Percentiles rank a stretch among this genome's conserved stretches.
These are phyloP conservation scores for Hydrotaea diabolus DNA, from an alignment of 2,888 invertebrate species.

Conservation along the genomic window DNA sequence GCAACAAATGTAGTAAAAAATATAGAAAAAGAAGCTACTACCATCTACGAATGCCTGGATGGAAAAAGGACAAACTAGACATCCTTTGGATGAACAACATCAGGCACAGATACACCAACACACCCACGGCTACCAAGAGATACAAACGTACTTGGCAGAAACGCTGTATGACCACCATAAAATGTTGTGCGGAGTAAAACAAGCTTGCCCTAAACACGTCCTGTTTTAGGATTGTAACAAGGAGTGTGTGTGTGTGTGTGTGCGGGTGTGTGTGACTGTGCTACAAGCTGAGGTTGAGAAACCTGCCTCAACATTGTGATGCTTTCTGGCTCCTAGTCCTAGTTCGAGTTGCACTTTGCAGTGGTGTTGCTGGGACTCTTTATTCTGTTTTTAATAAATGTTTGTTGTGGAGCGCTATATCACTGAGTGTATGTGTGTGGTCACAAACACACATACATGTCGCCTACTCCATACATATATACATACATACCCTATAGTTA, in stretches of 20 bases:
- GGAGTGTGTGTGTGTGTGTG: not conserved
- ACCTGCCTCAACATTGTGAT: constrained; percentile 26
- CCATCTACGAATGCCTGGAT: not conserved
- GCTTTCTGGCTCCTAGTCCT: not conserved
- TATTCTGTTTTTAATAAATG: constrained; percentile 61
- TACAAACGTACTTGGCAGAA: not conserved
- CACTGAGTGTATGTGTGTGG: not conserved
- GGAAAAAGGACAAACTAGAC: not conserved
- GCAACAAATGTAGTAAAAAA: constrained; percentile 49
- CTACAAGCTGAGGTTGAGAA: not conserved
- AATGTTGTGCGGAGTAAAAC: constrained; percentile 33
- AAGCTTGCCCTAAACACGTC: not conserved
- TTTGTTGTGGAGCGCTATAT: too few species aligned
- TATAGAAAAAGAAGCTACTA: not conserved
- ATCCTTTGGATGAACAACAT: too few species aligned
- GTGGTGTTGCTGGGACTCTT: constrained; percentile 17
- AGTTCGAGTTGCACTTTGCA: not conserved
- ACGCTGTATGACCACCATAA: constrained; percentile 36
- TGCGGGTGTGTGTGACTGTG: not conserved
- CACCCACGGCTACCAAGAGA: not conserved
- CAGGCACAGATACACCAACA: not conserved
- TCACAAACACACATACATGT: not conserved
- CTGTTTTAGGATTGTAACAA: not conserved
- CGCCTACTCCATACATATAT: constrained; percentile 13
- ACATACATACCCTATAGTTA: too few species aligned